Conservation (phyloP, 2,113 vertebrate genomes). For the Dipodomys ordii region DNA sequence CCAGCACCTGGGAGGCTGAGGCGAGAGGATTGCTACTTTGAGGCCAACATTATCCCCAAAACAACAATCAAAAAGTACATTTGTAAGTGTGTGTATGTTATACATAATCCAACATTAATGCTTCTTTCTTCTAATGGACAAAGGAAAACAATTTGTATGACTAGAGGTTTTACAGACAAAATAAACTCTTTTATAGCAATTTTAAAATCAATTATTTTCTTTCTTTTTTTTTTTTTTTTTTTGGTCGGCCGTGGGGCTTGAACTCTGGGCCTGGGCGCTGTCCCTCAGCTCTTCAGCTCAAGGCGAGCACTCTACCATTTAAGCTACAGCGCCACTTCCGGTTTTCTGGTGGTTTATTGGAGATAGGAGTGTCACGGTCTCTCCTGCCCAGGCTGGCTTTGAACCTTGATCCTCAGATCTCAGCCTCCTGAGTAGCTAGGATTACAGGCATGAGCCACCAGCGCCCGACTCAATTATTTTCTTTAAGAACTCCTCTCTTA, state of each 20-base stretch:
- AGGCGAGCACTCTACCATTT: too few species aligned
- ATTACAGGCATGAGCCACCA: too few species aligned
- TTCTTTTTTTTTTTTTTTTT: neutral
- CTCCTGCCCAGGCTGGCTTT: too few species aligned
- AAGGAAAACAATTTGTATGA: neutral
- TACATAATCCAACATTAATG: neutral
- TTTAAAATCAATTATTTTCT: neutral
- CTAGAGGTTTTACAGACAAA: neutral
- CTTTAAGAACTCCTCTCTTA: conserved; percentile 1
- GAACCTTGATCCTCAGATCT: too few species aligned
- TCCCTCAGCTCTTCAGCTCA: too few species aligned
- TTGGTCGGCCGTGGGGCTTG: too few species aligned
- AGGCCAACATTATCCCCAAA: neutral
- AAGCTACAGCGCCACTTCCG: too few species aligned
- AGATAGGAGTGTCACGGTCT: too few species aligned
- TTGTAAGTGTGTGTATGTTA: neutral
- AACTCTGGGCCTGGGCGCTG: too few species aligned
- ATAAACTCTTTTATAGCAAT: neutral
- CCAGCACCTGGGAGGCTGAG: neutral
- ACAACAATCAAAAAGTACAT: neutral
- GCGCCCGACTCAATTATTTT: neutral
- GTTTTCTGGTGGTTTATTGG: too few species aligned
- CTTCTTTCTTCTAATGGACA: neutral
- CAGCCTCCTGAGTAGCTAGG: too few species aligned
- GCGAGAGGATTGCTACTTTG: neutral